Percentiles rank a stretch among this genome's conserved stretches.
Conservation (phyloP, 1,140 invertebrate genomes). For the Eriocheir sinensis region DNA sequence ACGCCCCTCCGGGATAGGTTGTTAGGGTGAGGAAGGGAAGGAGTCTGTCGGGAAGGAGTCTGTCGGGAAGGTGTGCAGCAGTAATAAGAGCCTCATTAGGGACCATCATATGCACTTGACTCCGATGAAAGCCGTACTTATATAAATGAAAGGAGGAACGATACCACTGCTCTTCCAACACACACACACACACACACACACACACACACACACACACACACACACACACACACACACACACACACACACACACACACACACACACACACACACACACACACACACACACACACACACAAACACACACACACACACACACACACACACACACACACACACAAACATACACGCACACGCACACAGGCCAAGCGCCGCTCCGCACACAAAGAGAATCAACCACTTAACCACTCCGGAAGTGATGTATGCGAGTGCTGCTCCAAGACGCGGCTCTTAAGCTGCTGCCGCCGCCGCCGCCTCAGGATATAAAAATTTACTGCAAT, state of each 20-base stretch:
- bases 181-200: not conserved
- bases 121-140: no score
- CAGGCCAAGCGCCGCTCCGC: no score
- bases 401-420: not conserved
- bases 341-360: not conserved
- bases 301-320: not conserved
- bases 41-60: not conserved
- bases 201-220: no score
- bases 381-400: not conserved
- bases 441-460: not conserved
- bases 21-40: not conserved
- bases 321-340: constrained; percentile 22
- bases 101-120: no score
- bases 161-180: not conserved
- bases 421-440: not conserved
- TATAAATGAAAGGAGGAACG: not conserved
- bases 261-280: no score
- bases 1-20: not conserved
- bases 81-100: constrained; percentile 24
- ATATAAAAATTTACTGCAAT: constrained; percentile 18
- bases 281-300: no score
- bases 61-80: not conserved
- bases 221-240: no score
- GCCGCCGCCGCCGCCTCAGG: not conserved
- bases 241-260: no score